These are phyloP conservation scores for Corvus cornix DNA, from an alignment of 2,113 vertebrate species.

Conservation along the genomic window DNA sequence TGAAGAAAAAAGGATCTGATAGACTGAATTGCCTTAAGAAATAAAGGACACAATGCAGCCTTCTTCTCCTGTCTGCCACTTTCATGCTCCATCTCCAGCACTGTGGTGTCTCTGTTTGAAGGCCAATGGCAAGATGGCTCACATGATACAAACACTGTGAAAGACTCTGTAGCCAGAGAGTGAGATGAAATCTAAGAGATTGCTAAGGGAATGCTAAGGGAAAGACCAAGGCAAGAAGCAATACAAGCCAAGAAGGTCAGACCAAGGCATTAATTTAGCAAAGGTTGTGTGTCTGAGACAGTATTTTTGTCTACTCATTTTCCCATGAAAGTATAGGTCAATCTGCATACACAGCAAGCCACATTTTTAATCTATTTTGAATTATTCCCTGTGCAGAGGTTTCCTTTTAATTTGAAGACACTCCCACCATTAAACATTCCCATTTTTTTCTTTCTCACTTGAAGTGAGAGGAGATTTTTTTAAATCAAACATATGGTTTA, in stretches of 20 bases:
- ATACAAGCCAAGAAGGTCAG: background rate
- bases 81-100: background rate
- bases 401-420: background rate
- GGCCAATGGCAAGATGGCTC: background rate
- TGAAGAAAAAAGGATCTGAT: background rate
- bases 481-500: accelerated
- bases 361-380: background rate
- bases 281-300: background rate
- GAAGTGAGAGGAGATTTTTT: background rate
- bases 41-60: background rate
- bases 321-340: background rate
- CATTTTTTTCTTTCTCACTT: background rate
- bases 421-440: background rate
- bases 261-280: background rate
- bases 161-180: background rate
- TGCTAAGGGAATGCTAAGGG: background rate
- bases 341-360: background rate
- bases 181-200: background rate
- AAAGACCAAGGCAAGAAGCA: background rate
- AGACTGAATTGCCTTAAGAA: background rate
- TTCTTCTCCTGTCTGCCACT: background rate
- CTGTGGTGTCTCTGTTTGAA: background rate
- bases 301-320: background rate
- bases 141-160: background rate
- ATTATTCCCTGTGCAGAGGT: background rate